phyloP scores from a whole-genome alignment of 2,888 invertebrate genomes.

The Drosophila buzzatii region DNA sequence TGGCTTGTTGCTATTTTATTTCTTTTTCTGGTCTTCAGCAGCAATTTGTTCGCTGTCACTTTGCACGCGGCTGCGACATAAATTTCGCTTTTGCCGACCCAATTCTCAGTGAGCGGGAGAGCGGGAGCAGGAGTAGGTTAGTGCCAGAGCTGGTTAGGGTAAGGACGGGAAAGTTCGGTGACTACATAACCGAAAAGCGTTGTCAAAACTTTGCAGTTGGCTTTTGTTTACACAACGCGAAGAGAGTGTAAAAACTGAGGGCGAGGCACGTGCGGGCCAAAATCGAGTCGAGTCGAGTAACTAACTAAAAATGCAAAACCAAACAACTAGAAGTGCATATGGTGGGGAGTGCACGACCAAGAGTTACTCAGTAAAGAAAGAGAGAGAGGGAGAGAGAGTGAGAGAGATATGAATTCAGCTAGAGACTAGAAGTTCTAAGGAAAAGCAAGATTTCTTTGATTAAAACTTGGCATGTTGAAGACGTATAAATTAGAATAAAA shows the following conservation, averaged over 20 bases:
- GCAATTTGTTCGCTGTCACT: slow-evolving; percentile 78
- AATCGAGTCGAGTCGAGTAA: slow-evolving; percentile 55
- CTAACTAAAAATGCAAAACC: slow-evolving; percentile 67
- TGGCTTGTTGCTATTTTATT: slow-evolving; percentile 48
- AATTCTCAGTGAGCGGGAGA: slow-evolving; percentile 44
- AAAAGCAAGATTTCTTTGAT: no score
- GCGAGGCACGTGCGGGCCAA: slow-evolving; percentile 26
- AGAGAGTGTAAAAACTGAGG: slow-evolving; percentile 13
- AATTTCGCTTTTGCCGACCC: slow-evolving; percentile 77
- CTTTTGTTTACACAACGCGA: slow-evolving; percentile 68
- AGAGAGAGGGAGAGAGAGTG: neutral
- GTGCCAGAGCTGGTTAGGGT: slow-evolving; percentile 12
- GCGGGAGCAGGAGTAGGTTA: neutral
- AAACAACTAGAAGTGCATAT: slow-evolving; percentile 25
- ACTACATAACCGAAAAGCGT: slow-evolving; percentile 70
- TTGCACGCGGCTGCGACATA: slow-evolving; percentile 78
- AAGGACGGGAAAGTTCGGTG: slow-evolving; percentile 21
- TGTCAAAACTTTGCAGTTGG: slow-evolving; percentile 78
- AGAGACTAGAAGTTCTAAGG: neutral
- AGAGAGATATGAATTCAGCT: neutral
- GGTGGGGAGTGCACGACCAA: neutral
- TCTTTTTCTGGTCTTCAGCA: slow-evolving; percentile 39
- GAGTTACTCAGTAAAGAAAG: fast-evolving
- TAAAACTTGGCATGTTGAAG: neutral
- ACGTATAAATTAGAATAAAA: neutral